phyloP scores from a whole-genome alignment of 2,888 invertebrate species.

The Standfussiana lucernea region DNA sequence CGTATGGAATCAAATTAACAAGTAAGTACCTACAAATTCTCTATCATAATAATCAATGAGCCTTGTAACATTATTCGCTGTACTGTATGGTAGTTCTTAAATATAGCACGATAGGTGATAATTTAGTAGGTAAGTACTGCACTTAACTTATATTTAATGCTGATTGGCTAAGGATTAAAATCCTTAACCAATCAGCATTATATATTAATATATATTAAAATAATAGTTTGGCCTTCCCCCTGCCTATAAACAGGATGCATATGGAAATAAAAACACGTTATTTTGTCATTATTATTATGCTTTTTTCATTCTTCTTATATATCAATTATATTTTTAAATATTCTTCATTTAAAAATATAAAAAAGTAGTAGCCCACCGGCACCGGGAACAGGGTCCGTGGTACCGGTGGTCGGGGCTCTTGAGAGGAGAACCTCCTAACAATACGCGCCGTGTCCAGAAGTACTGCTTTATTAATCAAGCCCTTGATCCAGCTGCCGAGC shows the following conservation, averaged over 20 bases:
- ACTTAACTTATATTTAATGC: conserved; percentile 19
- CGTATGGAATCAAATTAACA: conserved; percentile 36
- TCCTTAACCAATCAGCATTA: no score
- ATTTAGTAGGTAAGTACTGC: conserved; percentile 20
- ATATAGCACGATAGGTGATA: neutral
- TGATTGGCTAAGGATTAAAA: conserved; percentile 14
- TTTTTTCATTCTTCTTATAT: no score
- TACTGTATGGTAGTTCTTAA: conserved; percentile 34
- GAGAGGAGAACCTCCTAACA: no score
- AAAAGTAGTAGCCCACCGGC: no score
- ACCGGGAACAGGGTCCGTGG: no score
- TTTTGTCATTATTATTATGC: neutral
- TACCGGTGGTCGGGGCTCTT: no score
- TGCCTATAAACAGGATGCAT: neutral
- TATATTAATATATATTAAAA: no score
- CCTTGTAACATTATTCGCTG: conserved; percentile 26
- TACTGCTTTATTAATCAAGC: no score
- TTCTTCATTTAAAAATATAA: no score
- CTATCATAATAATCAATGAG: conserved; percentile 26
- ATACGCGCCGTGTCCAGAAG: no score
- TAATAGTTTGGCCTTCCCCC: neutral
- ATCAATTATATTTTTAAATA: no score
- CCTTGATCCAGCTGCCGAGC: no score
- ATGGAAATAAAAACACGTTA: neutral
- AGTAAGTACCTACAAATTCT: conserved; percentile 32